Percentiles rank a stretch among this genome's conserved stretches.
These are phyloP conservation scores for Operophtera brumata DNA, from an alignment of 2,888 invertebrate species.

Conservation along the genomic window DNA sequence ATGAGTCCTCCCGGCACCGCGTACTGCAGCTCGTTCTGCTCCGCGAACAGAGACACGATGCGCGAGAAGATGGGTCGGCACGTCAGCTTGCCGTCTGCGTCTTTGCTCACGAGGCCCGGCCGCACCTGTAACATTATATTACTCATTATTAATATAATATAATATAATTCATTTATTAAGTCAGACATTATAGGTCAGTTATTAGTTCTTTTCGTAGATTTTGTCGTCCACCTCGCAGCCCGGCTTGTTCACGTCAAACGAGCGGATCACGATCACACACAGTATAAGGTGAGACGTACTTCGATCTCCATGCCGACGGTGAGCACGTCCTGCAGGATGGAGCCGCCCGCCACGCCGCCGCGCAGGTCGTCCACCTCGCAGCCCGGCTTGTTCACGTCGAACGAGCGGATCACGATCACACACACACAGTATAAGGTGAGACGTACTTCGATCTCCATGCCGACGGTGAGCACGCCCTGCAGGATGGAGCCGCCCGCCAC, in stretches of 20 bases:
- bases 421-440: too few relatives aligned
- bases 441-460: constrained; percentile 97
- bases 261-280: constrained; percentile 96
- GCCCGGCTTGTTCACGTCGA: constrained; percentile 99
- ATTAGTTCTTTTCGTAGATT: too few relatives aligned
- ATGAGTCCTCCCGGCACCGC: constrained; percentile 99
- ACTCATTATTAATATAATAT: too few relatives aligned
- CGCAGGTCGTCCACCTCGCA: constrained; percentile 98
- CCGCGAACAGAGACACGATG: constrained; percentile 98
- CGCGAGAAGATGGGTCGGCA: constrained; percentile 98
- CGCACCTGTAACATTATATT: constrained; percentile 78
- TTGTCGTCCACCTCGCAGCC: constrained; percentile 99
- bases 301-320: constrained; percentile 99
- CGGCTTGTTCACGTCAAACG: constrained; percentile 99
- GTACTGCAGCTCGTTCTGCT: constrained; percentile 98
- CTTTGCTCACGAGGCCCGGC: constrained; percentile 98
- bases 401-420: constrained; percentile 97
- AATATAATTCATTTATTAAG: too few relatives aligned
- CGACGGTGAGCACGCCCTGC: constrained; percentile 96
- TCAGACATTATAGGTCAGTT: too few relatives aligned
- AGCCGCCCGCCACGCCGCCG: constrained; percentile 99
- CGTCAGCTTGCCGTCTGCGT: constrained; percentile 95
- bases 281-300: too few relatives aligned
- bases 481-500: constrained; percentile 99
- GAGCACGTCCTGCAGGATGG: constrained; percentile 96